phyloP scores from a whole-genome alignment of 2,888 invertebrate species.

The Blastobasis lacticolella region DNA sequence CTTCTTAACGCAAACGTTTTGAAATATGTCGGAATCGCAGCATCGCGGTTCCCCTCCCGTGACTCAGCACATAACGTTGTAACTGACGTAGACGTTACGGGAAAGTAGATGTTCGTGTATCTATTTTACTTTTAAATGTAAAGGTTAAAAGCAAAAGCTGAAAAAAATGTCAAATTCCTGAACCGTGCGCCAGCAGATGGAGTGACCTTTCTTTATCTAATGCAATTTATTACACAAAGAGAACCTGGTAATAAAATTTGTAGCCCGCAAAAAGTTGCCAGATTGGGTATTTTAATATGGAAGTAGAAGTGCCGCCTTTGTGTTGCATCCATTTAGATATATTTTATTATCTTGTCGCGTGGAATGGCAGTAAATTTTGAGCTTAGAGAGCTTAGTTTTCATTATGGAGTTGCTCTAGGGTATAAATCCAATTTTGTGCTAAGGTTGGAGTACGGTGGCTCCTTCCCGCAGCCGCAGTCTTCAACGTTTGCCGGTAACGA shows the following conservation, averaged over 20 bases:
- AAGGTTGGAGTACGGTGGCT: too few relatives aligned
- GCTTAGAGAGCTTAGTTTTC: too few relatives aligned
- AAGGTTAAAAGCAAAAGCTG: conserved; percentile 20
- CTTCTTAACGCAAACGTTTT: conserved; percentile 22
- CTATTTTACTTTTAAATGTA: conserved; percentile 10
- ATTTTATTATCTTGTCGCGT: too few relatives aligned
- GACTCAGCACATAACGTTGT: conserved; percentile 27
- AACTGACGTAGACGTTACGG: conserved; percentile 11
- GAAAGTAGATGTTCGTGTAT: conserved; percentile 6
- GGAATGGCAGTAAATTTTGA: too few relatives aligned
- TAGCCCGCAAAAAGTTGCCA: conserved; percentile 15
- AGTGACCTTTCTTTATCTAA: conserved; percentile 30
- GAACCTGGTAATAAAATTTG: conserved; percentile 30
- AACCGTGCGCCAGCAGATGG: conserved; percentile 15
- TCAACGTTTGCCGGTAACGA: not conserved
- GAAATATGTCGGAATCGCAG: conserved; percentile 12
- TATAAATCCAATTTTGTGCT: too few relatives aligned
- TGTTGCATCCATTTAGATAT: too few relatives aligned
- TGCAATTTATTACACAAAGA: conserved; percentile 28
- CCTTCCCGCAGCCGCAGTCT: not conserved
- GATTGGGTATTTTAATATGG: too few relatives aligned
- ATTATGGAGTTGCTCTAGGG: too few relatives aligned
- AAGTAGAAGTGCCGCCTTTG: too few relatives aligned
- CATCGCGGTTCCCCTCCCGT: conserved; percentile 17
- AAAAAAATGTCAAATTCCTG: conserved; percentile 4